phyloP scores from a whole-genome alignment of 2,888 invertebrate genomes.

The Scaptomyza flava region DNA sequence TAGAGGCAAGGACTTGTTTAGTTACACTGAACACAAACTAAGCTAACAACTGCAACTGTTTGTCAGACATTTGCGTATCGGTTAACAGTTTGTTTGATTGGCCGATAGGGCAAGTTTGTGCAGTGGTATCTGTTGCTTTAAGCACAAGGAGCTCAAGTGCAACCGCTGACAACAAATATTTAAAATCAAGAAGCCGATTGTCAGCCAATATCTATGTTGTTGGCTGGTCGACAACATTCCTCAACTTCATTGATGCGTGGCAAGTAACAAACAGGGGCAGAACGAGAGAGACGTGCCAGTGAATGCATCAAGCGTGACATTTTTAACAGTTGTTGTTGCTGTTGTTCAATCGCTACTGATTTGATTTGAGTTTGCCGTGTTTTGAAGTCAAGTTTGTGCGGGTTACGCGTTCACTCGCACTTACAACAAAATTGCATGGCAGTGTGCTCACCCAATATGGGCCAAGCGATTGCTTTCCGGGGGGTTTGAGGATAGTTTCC shows the following conservation, averaged over 20 bases:
- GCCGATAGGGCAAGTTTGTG: conserved; percentile 30
- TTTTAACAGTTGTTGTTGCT: conserved; percentile 49
- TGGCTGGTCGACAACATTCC: conserved; percentile 61
- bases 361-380: conserved; percentile 60
- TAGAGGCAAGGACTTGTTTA: conserved; percentile 21
- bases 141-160: conserved; percentile 58
- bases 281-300: conserved; percentile 8
- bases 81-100: conserved; percentile 47
- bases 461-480: conserved; percentile 19
- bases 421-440: conserved; percentile 35
- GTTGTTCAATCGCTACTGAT: conserved; percentile 71
- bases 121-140: conserved; percentile 11
- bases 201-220: conserved; percentile 44
- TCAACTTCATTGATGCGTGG: conserved; percentile 66
- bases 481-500: conserved; percentile 25
- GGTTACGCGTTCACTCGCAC: conserved; percentile 67
- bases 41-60: conserved; percentile 50
- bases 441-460: conserved; percentile 14
- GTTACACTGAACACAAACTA: conserved; percentile 20
- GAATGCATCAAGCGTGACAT: conserved; percentile 73
- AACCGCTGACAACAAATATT: conserved; percentile 56
- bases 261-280: conserved; percentile 35
- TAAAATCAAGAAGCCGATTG: conserved; percentile 64
- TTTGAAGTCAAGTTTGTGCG: conserved; percentile 60
- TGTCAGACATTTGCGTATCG: conserved; percentile 64